Evolutionary conservation across 2,888 invertebrate species (phyloP).

Genomic region (Chouioia cunea): DNA sequence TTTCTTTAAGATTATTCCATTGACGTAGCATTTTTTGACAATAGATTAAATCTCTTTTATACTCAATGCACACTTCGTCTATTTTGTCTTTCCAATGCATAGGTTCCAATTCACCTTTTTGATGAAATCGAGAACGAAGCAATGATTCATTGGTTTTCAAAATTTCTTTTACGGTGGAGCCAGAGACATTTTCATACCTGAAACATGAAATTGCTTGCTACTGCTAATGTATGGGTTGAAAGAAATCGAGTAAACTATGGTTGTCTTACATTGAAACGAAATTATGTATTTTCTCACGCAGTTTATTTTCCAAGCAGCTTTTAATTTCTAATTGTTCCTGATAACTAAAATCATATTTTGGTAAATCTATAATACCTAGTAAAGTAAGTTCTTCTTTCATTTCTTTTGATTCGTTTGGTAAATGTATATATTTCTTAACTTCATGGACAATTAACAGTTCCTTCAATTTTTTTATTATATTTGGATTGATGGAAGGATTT

Average conservation of each 20-base stretch:
- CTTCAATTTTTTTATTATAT: conserved; percentile 54
- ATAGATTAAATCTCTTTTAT: conserved; percentile 61
- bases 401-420: conserved; percentile 52
- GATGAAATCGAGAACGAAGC: conserved; percentile 51
- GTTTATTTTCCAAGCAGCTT: conserved; percentile 56
- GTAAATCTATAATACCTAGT: conserved; percentile 59
- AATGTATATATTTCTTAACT: conserved; percentile 56
- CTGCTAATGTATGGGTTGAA: conserved; percentile 22
- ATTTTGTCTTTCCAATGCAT: conserved; percentile 64
- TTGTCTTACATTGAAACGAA: conserved; percentile 57
- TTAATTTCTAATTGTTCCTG: conserved; percentile 62
- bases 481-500: conserved; percentile 46
- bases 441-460: conserved; percentile 54
- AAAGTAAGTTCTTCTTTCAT: conserved; percentile 53
- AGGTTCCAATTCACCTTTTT: conserved; percentile 54
- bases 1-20: conserved; percentile 63
- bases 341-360: conserved; percentile 58
- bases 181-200: conserved; percentile 58
- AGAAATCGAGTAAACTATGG: conserved; percentile 18
- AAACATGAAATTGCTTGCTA: conserved; percentile 38
- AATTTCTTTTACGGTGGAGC: conserved; percentile 54
- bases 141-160: conserved; percentile 54
- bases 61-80: conserved; percentile 61
- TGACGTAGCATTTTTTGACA: conserved; percentile 60
- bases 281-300: conserved; percentile 58